Evolutionary conservation across 2,797 vertebrate species (phyloP), one percentile per base, ranked within the genome.

Genomic region (Malurus splendens): DNA sequence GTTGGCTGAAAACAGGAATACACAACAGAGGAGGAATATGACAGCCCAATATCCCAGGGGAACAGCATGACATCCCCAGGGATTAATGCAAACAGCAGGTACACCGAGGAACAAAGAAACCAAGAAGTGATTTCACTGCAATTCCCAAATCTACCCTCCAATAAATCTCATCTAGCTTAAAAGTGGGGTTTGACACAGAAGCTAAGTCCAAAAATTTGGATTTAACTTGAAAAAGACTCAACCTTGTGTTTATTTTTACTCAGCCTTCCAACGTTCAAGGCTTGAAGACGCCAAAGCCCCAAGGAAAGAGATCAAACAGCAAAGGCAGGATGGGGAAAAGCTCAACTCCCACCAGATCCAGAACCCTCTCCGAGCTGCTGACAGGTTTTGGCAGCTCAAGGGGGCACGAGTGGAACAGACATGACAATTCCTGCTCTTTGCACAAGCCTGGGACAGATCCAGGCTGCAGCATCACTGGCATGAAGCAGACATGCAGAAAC

Each of bases 21-120:
- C 7, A 7, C 2, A 3, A 14, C 1, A 12, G 14, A 81, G 24
- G 8, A 38, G 36, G 27, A 3, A 0, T 4, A 28, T n/a, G 11
- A n/a, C 19, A 54, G 45, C 45, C 45, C 13, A 14, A 82, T 51
- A n/a, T 24, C 45, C 6, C 0, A 12, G 23, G 50, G 57, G 50
- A 89, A n/a, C 51, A 41, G n/a, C 4, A 18, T 50, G 23, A 38
- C 32, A 60, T 9, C 57, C 1, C 0, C 0, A 9, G 11, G 42
- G 65, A 60, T 52, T 45, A 52, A 67, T 6, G 19, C 1, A 0
- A 74, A 38, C 19, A 25, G 44, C 47, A 85, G 38, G 18, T 22
- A 47, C 0, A 4, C 25, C 45, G 16, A 24, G 27, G 32, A 80
- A 54, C 16, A 36, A 39, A 44, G 51, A 62, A 82, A 77, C 20